Evolutionary conservation across 2,888 invertebrate genomes (phyloP).

Genomic region (Petrophora chlorosata): DNA sequence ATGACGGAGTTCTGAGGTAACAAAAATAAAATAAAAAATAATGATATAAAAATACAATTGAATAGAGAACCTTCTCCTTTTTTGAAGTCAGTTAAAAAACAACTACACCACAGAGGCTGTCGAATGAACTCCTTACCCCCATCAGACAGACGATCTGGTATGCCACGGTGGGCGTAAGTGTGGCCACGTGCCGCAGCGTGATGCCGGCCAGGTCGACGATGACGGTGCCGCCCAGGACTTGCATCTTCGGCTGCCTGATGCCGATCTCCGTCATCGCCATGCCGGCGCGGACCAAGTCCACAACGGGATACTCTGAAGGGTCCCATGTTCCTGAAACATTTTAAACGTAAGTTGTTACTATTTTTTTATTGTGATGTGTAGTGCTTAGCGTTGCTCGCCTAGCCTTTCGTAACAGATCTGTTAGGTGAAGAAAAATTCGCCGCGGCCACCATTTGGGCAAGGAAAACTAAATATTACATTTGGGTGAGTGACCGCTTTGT

Average conservation of each 20-base stretch:
- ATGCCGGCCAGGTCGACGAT: constrained; percentile 68
- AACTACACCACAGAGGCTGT: background rate
- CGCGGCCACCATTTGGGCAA: no score
- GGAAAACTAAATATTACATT: no score
- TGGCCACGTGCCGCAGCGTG: constrained; percentile 59
- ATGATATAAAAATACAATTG: background rate
- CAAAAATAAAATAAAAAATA: no score
- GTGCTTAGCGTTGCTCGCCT: no score
- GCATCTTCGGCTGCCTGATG: constrained; percentile 65
- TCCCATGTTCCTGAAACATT: constrained; percentile 63
- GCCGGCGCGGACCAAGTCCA: constrained; percentile 63
- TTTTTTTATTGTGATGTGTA: background rate
- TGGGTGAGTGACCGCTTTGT: no score
- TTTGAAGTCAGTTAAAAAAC: no score
- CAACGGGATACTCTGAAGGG: constrained; percentile 63
- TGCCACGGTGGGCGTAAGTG: constrained; percentile 68
- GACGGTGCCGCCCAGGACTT: constrained; percentile 62
- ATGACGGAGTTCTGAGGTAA: no score
- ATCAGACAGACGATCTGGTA: constrained; percentile 69
- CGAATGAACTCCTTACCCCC: constrained; percentile 58
- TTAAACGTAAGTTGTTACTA: no score
- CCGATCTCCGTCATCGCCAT: constrained; percentile 64
- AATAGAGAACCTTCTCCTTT: background rate
- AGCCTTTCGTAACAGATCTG: no score
- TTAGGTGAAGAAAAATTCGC: no score